These are phyloP conservation scores for Typhlichthys eigenmanni DNA, from an alignment of 2,797 vertebrate genomes.

Conservation along the genomic window DNA sequence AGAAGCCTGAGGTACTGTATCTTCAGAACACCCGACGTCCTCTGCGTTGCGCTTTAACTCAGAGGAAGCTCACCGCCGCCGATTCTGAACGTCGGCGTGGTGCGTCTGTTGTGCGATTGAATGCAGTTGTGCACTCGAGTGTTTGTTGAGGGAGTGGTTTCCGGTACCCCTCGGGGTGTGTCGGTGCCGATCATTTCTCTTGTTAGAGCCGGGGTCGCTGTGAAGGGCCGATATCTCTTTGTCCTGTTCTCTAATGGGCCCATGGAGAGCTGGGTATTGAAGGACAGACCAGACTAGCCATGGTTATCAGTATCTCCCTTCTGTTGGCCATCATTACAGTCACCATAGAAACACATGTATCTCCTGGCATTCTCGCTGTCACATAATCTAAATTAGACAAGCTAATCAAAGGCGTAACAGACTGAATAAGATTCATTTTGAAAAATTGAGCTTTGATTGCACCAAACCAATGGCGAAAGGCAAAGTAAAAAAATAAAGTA, in stretches of 20 bases:
- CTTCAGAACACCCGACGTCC: constrained; percentile 63
- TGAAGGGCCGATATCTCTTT: constrained; percentile 31
- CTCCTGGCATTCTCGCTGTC: constrained; percentile 32
- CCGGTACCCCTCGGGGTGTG: not conserved
- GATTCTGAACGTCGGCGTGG: constrained; percentile 41
- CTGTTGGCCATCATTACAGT: constrained; percentile 45
- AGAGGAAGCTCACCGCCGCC: constrained; percentile 55
- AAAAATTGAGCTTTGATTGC: not conserved
- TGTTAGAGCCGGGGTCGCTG: constrained; percentile 33
- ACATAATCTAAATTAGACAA: constrained; percentile 28
- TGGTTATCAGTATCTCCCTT: constrained; percentile 55
- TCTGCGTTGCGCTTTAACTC: constrained; percentile 46
- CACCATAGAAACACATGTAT: constrained; percentile 37
- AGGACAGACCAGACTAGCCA: constrained; percentile 24
- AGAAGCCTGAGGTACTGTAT: constrained; percentile 60
- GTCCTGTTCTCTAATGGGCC: constrained; percentile 41
- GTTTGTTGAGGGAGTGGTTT: not conserved
- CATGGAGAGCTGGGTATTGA: constrained; percentile 38
- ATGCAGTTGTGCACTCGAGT: not conserved
- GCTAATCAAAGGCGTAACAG: constrained; percentile 23
- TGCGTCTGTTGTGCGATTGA: constrained; percentile 3
- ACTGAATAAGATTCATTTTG: constrained; percentile 9
- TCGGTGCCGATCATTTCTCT: not conserved
- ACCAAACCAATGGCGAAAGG: too few relatives aligned
- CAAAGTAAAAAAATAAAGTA: too few relatives aligned